phyloP scores from a whole-genome alignment of 2,888 invertebrate species.

The Sialis lutaria region DNA sequence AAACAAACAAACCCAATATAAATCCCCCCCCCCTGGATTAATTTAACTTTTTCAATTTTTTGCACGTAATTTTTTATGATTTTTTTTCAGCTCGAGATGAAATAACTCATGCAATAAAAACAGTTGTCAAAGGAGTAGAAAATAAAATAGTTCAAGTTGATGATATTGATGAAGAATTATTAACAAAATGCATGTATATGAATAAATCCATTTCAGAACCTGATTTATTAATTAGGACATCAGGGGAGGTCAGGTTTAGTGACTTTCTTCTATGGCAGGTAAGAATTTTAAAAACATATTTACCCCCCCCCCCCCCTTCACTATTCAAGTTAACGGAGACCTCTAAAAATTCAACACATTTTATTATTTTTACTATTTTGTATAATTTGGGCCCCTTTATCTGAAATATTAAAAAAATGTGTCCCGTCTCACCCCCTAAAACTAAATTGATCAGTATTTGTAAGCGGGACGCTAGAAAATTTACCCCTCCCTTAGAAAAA shows the following conservation, averaged over 20 bases:
- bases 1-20: too few relatives aligned
- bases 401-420: too few relatives aligned
- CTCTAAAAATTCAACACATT: too few relatives aligned
- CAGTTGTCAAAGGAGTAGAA: slow-evolving; percentile 50
- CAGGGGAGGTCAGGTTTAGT: slow-evolving; percentile 85
- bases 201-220: slow-evolving; percentile 51
- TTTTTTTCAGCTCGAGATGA: slow-evolving; percentile 54
- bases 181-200: slow-evolving; percentile 64
- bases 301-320: background rate
- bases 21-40: too few relatives aligned
- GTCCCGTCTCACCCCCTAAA: too few relatives aligned
- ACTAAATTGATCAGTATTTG: too few relatives aligned
- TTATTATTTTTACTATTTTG: too few relatives aligned
- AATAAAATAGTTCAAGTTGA: slow-evolving; percentile 40
- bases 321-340: too few relatives aligned
- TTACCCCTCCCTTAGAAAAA: slow-evolving; percentile 8
- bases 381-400: too few relatives aligned
- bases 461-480: slow-evolving; percentile 10
- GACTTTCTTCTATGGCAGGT: slow-evolving; percentile 97
- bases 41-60: too few relatives aligned
- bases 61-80: background rate
- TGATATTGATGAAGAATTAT: slow-evolving; percentile 61
- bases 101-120: slow-evolving; percentile 53
- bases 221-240: slow-evolving; percentile 85
- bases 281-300: slow-evolving; percentile 9